Evolutionary conservation across 2,888 invertebrate genomes (phyloP), one percentile per base, ranked within the genome.

Genomic region (Tridacna crocea): DNA sequence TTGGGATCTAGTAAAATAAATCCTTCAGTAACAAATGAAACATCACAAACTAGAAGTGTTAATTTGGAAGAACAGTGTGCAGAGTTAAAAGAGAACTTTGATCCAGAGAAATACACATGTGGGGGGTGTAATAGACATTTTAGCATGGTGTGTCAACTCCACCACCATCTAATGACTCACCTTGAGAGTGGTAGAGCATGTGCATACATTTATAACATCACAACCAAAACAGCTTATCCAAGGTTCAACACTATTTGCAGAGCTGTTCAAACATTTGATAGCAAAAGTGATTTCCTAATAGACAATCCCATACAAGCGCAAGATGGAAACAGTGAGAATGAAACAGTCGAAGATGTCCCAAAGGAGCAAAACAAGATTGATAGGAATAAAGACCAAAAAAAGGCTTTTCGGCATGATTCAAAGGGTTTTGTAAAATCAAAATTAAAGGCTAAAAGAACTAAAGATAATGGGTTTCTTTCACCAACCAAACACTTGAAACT

Each of bases 111-210:
- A 15, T 72, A 72, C 27, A 72, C 72, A 27, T 84, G 84, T 81
- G 84, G 84, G 15, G 47, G 24, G 3, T 84, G 84, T 60, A 22
- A 27, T 13, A 46, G 19, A 22, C n/a, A 66, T 12, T 84, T 79
- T 48, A 15, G 26, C 47, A 24, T 77, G 6, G 17, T 84, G 6
- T 84, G 84, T 47, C 26, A 72, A 27, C 84, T 84, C 47, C 84
- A 84, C 55, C 27, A 51, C 10, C 84, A 84, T 74, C 36, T 84
- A 24, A 6, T 78, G 19, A 75, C 13, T n/a, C 75, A 77, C 19
- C 70, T 58, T 22, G n/a, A 19, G 3, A 58, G 63, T 17, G 79
- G 79, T 13, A n/a, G n/a, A n/a, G n/a, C n/a, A n/a, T n/a, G n/a
- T 36, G 65, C 66, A 13, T 83, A 80, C 48, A 73, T 55, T 27